Evolutionary conservation across 2,113 vertebrate genomes (phyloP), one percentile per base, ranked within the genome.

Genomic region (Eretmochelys imbricata): DNA sequence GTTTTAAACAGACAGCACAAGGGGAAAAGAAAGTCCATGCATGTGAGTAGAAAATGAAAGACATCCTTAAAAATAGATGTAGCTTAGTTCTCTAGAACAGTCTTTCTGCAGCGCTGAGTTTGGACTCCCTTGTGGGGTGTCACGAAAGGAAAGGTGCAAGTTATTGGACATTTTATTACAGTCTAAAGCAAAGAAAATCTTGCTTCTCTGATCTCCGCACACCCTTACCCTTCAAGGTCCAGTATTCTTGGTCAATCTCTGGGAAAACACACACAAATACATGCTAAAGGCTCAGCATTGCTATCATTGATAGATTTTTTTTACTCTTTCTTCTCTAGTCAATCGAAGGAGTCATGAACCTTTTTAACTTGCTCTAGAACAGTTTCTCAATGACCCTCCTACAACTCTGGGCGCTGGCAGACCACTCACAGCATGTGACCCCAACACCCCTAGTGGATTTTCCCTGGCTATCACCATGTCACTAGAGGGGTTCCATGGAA

Each of bases 81-180:
- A 83, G 79, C 14, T 65, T 91, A 90, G 5, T 17, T 81, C 24
- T 75, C 76, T 87, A 81, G 42, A 95, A 90, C 49, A 92, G 92
- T 1, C 27, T 42, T 87, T 91, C 93, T 82, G 65, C 69, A 46
- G 76, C 82, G 42, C 5, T 35, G 59, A 62, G 31, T 62, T 35
- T 6, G 2, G 35, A 38, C 65, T n/a, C 17, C 65, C 35, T 1
- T 65, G 87, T 80, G 16, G n/a, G 13, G 13, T 10, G 76, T 51
- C 17, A 57, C 53, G 78, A 86, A 91, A 93, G 42, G 35, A 7
- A 65, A 82, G 75, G 31, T 80, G 1, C 8, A 88, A 72, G 55
- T 25, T 19, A 90, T 78, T n/a, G 46, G 79, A 54, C 85, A 76
- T 35, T 57, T 46, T 76, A 5, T 82, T 57, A 1, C 24, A 55